Base-by-base conservation (phyloP, 2,113 vertebrate species). In the Percopsis transmontana region DNA sequence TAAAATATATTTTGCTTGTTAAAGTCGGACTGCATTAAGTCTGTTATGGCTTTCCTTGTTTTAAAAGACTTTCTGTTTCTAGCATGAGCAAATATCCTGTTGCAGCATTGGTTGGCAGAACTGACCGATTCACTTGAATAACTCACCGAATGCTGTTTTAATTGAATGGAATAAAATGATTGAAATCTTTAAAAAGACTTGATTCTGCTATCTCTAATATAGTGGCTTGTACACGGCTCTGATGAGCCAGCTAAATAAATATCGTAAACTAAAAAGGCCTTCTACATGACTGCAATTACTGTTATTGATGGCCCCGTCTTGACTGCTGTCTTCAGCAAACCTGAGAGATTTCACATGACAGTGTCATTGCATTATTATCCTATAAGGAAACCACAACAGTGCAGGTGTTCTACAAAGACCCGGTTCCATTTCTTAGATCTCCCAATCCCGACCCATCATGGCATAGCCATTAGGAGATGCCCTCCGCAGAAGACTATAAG, bases 391-490 rank as follows among this genome's bases (percentile, higher is more conserved):
- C 7, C 45, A 9, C 48, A 51, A 16, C 27, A 27, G 4, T n/a
- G 58, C 58, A 20, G 9, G 19, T 63, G 27, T 38, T 18, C 27
- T 27, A 10, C 20, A 19, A 3, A 4, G 18, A 52, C 14, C 44
- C 14, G 45, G 5, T 57, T 65, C 14, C 18, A 11, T 21, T 8
- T 20, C 16, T 15, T 24, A 64, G 39, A 27, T 23, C 52, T 55
- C 6, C 63, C 47, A 59, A 61, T 45, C 15, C 55, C 64, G 65
- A 61, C 50, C 75, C 65, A 58, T 58, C 40, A 57, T n/a, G 52
- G 21, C 50, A 9, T 38, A 50, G 52, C 61, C 27, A 11, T 15
- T 21, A 41, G 60, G n/a, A 24, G 64, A 58, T 23, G 48, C n/a
- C n/a, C 52, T 65, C 42, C 45, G 61, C 21, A 27, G 52, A 61